Base-by-base conservation (phyloP, 2,888 invertebrate genomes). In the Volucella bombylans region DNA sequence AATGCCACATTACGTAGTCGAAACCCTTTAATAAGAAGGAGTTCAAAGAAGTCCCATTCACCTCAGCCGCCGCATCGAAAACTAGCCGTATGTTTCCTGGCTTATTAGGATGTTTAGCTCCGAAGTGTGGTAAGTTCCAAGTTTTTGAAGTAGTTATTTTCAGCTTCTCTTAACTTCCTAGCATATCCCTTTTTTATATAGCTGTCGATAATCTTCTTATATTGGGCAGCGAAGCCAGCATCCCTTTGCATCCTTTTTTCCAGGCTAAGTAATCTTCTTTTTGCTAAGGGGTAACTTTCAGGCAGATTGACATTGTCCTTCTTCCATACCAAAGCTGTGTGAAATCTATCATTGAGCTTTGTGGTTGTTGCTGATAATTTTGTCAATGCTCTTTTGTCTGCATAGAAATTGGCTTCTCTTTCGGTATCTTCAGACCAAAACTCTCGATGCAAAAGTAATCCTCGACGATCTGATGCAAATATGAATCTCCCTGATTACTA, bases 31-130 rank as follows among this genome's bases (percentile, higher is more conserved):
- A n/a, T n/a, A n/a, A n/a, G n/a, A n/a, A n/a, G n/a, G n/a, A n/a
- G n/a, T n/a, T n/a, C n/a, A n/a, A n/a, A n/a, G n/a, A n/a, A n/a
- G n/a, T n/a, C n/a, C n/a, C n/a, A n/a, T n/a, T n/a, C n/a, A n/a
- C n/a, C n/a, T n/a, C n/a, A n/a, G n/a, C n/a, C n/a, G n/a, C n/a
- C n/a, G n/a, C n/a, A n/a, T n/a, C n/a, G n/a, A n/a, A n/a, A 0
- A 89, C 89, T 0, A 90, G 55, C 11, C 89, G 68, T 0, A 89
- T 12, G 61, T 88, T 89, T 1, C 85, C 87, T 9, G 88, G 88
- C 64, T 89, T 89, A 55, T 89, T 87, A 23, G 8, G 82, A 57
- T 88, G 87, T 6, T 49, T 76, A 0, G 86, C 85, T 2, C 81
- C 86, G 49, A 88, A 88, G 39, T 87, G 87, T 2, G 89, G 89